Evolutionary conservation across 2,888 invertebrate species (phyloP).

Genomic region (Shargacucullia verbasci): DNA sequence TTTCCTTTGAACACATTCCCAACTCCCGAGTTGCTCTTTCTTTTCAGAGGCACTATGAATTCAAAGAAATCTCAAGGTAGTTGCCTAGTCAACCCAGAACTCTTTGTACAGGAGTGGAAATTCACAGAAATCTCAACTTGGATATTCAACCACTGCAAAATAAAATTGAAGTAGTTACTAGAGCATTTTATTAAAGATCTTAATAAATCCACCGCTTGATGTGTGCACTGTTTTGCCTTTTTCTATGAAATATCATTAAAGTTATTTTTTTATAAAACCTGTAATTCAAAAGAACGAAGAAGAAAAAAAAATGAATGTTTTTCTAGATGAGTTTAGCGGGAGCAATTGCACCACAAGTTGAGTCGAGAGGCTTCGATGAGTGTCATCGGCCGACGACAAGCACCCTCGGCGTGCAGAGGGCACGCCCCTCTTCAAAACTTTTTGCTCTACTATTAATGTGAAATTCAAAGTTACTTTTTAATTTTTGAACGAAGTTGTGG

Average conservation of each 20-base stretch:
- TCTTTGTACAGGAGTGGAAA: no score
- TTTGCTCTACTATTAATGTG: constrained; percentile 36
- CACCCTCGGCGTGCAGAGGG: constrained; percentile 55
- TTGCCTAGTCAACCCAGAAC: no score
- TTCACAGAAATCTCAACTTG: no score
- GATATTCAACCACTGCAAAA: no score
- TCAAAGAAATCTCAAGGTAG: no score
- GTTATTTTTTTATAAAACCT: constrained; percentile 16
- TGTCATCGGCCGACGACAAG: constrained; percentile 63
- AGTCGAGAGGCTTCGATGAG: constrained; percentile 67
- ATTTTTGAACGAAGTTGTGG: constrained; percentile 15
- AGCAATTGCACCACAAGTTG: constrained; percentile 60
- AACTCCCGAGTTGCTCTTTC: no score
- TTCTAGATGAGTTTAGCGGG: constrained; percentile 57
- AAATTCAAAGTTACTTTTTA: constrained; percentile 37
- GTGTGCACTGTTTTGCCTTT: no score
- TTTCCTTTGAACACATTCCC: no score
- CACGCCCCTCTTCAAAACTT: constrained; percentile 42
- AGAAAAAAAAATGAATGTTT: constrained; percentile 48
- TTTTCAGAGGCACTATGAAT: no score
- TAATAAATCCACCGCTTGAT: no score
- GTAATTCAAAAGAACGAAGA: constrained; percentile 5
- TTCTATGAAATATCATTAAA: background rate
- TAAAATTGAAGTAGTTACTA: no score
- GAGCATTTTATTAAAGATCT: no score